Evolutionary conservation across 2,888 invertebrate species (phyloP), one percentile per base, ranked within the genome.

Genomic region (Acleris cristana): DNA sequence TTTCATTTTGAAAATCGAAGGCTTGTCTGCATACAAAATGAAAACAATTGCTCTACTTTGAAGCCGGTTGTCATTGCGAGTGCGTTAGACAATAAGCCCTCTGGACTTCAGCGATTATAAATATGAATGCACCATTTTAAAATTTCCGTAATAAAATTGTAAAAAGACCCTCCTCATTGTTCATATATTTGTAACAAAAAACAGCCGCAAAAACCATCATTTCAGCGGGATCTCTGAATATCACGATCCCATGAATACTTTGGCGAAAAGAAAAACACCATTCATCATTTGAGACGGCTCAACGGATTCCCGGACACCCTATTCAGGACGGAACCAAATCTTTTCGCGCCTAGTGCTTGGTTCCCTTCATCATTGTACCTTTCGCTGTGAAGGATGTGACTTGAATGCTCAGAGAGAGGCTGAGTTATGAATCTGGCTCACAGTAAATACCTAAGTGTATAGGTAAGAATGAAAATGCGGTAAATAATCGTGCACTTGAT

Each of bases 251-350:
- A 77, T 85, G 86, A 86, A 86, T 84, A 83, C 83, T 85, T 83
- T 82, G 77, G 76, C 86, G 85, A 84, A 85, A 84, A 85, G 88
- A 87, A 89, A 85, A 88, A 87, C 87, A 87, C 83, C 88, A 90
- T 90, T 87, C 86, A 89, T 90, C 90, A 89, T 84, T 74, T 79
- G 63, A 44, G 74, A 74, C 76, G 82, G 88, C 88, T 89, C 87
- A 87, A 85, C 87, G 88, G 90, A 89, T 88, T 85, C 78, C 72
- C 79, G 80, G 78, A 79, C 81, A 79, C 81, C 79, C 83, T 80
- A 84, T 87, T 84, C 86, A 83, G 72, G 83, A 84, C 76, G 83
- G 82, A 85, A 85, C 86, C 84, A 86, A 88, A 89, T 88, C 89
- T 88, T 86, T 86, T 87, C 82, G 80, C 85, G 81, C 82, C 79